phyloP scores from a whole-genome alignment of 2,888 invertebrate species.

The Actias luna region DNA sequence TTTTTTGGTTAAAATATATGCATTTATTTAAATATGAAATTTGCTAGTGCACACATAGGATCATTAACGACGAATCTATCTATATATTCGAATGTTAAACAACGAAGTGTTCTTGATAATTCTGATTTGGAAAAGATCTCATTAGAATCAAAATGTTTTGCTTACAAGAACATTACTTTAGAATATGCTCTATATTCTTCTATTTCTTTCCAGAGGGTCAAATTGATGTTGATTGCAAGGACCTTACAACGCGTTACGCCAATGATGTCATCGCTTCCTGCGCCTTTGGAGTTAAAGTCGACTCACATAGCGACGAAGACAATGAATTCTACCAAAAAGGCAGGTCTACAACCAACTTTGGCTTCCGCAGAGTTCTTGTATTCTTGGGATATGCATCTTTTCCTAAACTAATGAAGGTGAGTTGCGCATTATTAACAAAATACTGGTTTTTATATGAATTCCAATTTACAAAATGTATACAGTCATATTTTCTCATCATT shows the following conservation, averaged over 20 bases:
- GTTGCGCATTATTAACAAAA: not conserved
- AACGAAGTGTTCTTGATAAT: no score
- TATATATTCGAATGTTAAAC: no score
- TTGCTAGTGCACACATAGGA: no score
- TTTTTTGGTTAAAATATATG: no score
- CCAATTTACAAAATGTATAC: no score
- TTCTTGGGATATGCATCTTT: conserved; percentile 32
- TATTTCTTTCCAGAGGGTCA: conserved; percentile 29
- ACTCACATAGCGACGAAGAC: conserved; percentile 74
- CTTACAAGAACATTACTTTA: no score
- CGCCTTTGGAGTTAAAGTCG: conserved; percentile 75
- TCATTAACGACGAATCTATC: no score
- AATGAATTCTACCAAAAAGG: conserved; percentile 80
- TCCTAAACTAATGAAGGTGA: conserved; percentile 34
- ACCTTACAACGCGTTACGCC: conserved; percentile 63
- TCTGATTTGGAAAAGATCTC: no score
- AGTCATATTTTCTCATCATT: no score
- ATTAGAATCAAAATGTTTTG: no score
- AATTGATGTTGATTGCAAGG: conserved; percentile 62
- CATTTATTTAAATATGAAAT: no score
- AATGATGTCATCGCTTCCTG: conserved; percentile 78
- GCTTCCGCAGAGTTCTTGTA: conserved; percentile 32
- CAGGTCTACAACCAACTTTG: conserved; percentile 62
- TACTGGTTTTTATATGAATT: no score
- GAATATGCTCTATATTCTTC: not conserved